Evolutionary conservation across 1,140 invertebrate genomes (phyloP), one percentile per base, ranked within the genome.

Genomic region (Ridgeia piscesae): DNA sequence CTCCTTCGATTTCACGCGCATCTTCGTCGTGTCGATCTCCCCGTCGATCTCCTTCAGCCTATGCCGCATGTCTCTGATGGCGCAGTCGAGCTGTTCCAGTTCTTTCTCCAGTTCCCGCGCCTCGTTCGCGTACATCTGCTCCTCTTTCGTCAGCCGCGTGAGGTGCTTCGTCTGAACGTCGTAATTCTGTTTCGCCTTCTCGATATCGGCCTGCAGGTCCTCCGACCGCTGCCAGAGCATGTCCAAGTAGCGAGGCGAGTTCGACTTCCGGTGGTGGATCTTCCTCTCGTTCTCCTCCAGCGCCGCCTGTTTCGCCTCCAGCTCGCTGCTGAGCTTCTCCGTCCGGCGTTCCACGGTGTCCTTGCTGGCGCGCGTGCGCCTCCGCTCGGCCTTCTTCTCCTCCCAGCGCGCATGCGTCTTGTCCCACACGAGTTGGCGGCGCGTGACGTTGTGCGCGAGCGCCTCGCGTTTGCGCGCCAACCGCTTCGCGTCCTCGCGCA

Each of bases 201-300:
- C 89, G 17, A 90, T 35, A 14, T 90, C 89, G 33, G 33, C 89
- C 17, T 90, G 33, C 31, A 90, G 89, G 89, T 90, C 89, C 17
- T 90, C 89, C 9, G 89, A 90, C 89, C 35, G 14, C 17, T 35
- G 89, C 35, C 33, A 90, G 34, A 90, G 35, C 89, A 35, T 34
- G n/a, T 90, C 89, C n/a, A 90, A 34, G 35, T 90, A 90, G 35
- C 89, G 35, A 17, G 89, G 89, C 35, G 89, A 90, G 31, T 90
- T 90, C 9, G 35, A 34, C 89, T 90, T 90, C n/a, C 89, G 89
- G 11, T 90, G 6, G 4, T 90, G 89, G n/a, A 90, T 34, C 89
- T 90, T 90, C n/a, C 2, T 35, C 17, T 90, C 35, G 89, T 34
- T 90, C n/a, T 21, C n/a, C 17, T 90, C 89, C 33, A 90, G 89